Evolutionary conservation across 2,113 vertebrate genomes (phyloP).

Genomic region (Camelus dromedarius): DNA sequence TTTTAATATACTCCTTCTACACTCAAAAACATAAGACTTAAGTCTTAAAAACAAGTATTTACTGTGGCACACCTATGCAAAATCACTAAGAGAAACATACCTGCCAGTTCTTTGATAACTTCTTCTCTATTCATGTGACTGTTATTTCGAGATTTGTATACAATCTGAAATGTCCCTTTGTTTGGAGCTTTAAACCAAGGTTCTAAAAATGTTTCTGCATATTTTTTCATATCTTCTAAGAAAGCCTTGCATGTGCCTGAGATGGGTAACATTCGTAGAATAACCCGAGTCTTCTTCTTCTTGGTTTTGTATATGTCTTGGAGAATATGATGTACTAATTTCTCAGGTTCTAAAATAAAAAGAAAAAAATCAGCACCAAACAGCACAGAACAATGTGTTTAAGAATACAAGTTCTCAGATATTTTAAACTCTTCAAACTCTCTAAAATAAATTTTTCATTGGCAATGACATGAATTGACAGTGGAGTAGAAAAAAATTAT

Average conservation of each 20-base stretch:
- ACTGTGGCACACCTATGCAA: neutral
- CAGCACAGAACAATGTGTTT: neutral
- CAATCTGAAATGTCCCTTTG: conserved; percentile 94
- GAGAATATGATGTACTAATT: conserved; percentile 95
- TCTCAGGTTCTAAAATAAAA: conserved; percentile 91
- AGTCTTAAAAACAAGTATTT: neutral
- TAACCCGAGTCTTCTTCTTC: conserved; percentile 95
- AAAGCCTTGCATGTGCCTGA: conserved; percentile 96
- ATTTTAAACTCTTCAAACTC: neutral
- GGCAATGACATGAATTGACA: neutral
- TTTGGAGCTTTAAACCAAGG: conserved; percentile 96
- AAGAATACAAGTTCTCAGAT: neutral
- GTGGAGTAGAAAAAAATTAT: neutral
- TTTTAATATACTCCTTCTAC: neutral
- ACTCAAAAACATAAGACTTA: neutral
- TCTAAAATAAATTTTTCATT: neutral
- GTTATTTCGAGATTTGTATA: conserved; percentile 97
- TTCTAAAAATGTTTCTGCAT: conserved; percentile 93
- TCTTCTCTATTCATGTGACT: conserved; percentile 95
- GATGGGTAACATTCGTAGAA: conserved; percentile 97
- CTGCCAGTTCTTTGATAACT: conserved; percentile 96
- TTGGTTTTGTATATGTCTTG: conserved; percentile 94
- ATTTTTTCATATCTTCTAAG: conserved; percentile 95
- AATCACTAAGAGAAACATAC: conserved; percentile 83
- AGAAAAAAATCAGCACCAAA: conserved; percentile 7